Evolutionary conservation across 2,113 vertebrate species (phyloP).

Genomic region (Eurypyga helias): DNA sequence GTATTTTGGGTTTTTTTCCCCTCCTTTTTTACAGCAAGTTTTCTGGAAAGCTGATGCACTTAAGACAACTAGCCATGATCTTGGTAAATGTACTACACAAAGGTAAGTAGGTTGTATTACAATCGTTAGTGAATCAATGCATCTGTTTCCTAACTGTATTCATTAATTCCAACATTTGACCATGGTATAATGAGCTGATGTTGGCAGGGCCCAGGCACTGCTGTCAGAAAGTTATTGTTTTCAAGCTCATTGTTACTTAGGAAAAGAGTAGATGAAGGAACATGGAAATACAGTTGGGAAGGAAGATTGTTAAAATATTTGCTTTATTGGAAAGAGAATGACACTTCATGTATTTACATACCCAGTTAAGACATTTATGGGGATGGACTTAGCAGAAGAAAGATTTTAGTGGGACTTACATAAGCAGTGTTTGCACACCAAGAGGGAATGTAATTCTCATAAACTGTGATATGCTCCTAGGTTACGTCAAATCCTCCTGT

Average conservation of each 20-base stretch:
- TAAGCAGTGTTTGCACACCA: not conserved
- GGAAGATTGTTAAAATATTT: not conserved
- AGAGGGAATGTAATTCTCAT: not conserved
- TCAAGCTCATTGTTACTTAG: not conserved
- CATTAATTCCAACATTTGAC: not conserved
- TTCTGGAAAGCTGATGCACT: not conserved
- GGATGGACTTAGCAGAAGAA: not conserved
- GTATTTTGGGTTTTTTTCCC: fast-evolving
- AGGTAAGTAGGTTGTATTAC: not conserved
- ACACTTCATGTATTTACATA: not conserved
- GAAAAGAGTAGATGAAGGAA: not conserved
- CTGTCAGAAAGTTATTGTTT: not conserved
- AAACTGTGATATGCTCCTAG: not conserved
- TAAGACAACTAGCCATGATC: not conserved
- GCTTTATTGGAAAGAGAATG: not conserved
- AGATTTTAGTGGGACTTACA: not conserved
- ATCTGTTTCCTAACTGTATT: not conserved
- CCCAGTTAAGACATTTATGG: not conserved
- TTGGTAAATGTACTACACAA: not conserved
- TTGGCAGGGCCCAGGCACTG: not conserved
- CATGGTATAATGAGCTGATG: not conserved
- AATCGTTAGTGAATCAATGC: not conserved
- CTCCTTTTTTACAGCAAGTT: not conserved
- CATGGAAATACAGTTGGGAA: not conserved
- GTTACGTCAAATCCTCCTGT: not conserved